Conservation (phyloP, 2,888 invertebrate genomes). For the Vanessa cardui region DNA sequence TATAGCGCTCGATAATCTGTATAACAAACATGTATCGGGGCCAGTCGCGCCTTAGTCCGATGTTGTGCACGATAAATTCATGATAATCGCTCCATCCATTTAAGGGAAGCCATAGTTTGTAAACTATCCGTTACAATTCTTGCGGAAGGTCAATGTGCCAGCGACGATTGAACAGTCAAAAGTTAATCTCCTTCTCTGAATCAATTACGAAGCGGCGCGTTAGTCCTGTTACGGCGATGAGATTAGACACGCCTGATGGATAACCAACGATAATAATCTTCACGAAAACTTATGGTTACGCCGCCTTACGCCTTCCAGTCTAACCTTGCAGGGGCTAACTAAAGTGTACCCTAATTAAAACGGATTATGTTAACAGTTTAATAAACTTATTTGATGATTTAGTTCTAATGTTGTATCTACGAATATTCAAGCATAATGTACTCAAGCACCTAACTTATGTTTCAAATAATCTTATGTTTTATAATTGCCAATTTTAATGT, state of each 20-base stretch:
- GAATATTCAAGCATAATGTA: too few species aligned
- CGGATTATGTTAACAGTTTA: slow-evolving; percentile 23
- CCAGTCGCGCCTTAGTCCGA: slow-evolving; percentile 38
- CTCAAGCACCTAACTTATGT: too few species aligned
- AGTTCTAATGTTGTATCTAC: too few species aligned
- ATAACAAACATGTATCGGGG: slow-evolving; percentile 39
- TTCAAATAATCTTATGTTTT: too few species aligned
- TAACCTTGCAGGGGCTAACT: slow-evolving; percentile 32
- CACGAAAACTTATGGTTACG: slow-evolving; percentile 57
- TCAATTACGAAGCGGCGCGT: slow-evolving; percentile 64
- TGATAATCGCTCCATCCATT: slow-evolving; percentile 69
- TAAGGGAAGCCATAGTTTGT: slow-evolving; percentile 68
- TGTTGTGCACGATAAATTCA: slow-evolving; percentile 57
- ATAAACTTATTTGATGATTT: slow-evolving; percentile 19
- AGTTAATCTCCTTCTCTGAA: slow-evolving; percentile 69
- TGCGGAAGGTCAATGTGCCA: slow-evolving; percentile 61
- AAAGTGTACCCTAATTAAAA: slow-evolving; percentile 26
- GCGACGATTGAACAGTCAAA: slow-evolving; percentile 54
- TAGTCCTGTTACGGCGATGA: slow-evolving; percentile 67
- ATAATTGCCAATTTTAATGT: too few species aligned
- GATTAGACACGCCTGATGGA: slow-evolving; percentile 65
- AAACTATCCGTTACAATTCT: slow-evolving; percentile 56
- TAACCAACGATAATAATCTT: slow-evolving; percentile 60
- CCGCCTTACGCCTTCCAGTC: slow-evolving; percentile 45
- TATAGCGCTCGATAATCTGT: slow-evolving; percentile 33